Base-by-base conservation (phyloP, 2,888 invertebrate genomes). In the Cerastoderma edule region DNA sequence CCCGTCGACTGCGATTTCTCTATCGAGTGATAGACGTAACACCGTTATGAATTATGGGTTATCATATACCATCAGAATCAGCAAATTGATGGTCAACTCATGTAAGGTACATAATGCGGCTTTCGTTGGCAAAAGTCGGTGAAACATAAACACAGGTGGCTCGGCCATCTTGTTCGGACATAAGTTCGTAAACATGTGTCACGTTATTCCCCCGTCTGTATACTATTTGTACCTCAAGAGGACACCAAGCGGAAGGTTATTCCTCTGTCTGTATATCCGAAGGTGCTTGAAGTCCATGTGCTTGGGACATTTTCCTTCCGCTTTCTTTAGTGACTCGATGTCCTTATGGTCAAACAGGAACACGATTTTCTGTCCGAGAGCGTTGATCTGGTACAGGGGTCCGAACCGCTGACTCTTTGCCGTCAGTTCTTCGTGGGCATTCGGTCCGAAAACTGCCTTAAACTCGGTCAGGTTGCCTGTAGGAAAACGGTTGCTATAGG, bases 241-340 rank as follows among this genome's bases (percentile, higher is more conserved):
- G 3, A 84, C 46, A 24, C 84, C 84, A 2, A 80, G 57, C 0
- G 84, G 83, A 13, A 79, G 72, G 30, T 75, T 69, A 8, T 74
- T 75, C 24, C 80, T 66, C 35, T 78, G 69, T 22, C 84, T 72
- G 50, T 84, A 80, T 16, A 66, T 33, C 10, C 78, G 30, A 16
- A 84, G 68, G 56, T 83, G 82, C 67, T 79, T 80, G 53, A 84
- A 84, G 50, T 83, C 83, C 39, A 84, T 72, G 32, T 84, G 84
- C 24, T 72, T 71, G 0, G 84, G 84, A 35, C 56, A 83, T 35
- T 54, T 56, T 54, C 84, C 84, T 27, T 84, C 84, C 0, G 75
- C 77, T 54, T 77, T 70, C 39, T 67, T 77, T 27, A 84, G 19
- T n/a, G 57, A n/a, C 2, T 75, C 73, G 13, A 83, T 69, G 46